These are phyloP conservation scores for Hemicrepidius hirtus DNA, from an alignment of 2,888 invertebrate species.

Conservation along the genomic window DNA sequence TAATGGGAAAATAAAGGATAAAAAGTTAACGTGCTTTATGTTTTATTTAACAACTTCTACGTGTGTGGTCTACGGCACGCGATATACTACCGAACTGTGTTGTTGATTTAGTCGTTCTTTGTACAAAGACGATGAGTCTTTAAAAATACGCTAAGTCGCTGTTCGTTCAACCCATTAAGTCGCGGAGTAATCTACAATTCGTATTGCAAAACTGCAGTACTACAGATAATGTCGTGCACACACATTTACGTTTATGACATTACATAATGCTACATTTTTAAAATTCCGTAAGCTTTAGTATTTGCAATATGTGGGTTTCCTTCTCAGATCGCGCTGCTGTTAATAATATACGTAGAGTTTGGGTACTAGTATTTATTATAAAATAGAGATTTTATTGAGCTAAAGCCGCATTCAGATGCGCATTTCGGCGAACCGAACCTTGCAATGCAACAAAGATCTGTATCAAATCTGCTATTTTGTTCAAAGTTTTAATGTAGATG, in stretches of 20 bases:
- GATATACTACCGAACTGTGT: conserved; percentile 68
- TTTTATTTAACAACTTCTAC: conserved; percentile 72
- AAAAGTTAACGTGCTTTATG: conserved; percentile 72
- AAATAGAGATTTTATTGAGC: no score
- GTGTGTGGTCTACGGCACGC: conserved; percentile 71
- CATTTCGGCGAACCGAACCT: no score
- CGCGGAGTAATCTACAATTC: conserved; percentile 43
- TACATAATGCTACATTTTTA: background rate
- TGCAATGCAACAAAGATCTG: no score
- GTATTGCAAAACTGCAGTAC: conserved; percentile 20
- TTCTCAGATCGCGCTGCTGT: no score
- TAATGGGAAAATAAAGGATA: conserved; percentile 67
- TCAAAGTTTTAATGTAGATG: no score
- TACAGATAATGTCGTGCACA: background rate
- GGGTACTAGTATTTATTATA: no score
- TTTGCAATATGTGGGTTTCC: no score
- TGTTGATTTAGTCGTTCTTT: conserved; percentile 58
- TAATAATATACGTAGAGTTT: no score
- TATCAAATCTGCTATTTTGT: no score
- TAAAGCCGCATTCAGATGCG: no score
- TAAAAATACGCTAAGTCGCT: conserved; percentile 46
- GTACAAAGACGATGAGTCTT: conserved; percentile 53
- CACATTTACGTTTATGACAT: conserved; percentile 5
- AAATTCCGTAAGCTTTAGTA: background rate
- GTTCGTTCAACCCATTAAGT: conserved; percentile 49